These are phyloP conservation scores for Agrypnus murinus DNA, from an alignment of 2,888 invertebrate species.

Conservation along the genomic window DNA sequence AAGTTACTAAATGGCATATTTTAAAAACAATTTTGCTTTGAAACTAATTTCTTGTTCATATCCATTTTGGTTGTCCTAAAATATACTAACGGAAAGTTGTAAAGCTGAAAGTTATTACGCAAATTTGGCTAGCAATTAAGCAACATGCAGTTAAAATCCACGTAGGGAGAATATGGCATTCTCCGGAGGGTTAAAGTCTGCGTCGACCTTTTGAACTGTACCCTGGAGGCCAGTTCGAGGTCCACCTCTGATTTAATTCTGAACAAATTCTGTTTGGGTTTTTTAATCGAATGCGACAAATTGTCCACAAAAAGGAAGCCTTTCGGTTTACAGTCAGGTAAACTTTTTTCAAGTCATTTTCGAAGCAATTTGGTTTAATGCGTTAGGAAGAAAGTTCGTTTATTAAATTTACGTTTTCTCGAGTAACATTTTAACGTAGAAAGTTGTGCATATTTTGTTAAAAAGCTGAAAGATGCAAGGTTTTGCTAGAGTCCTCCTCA, in stretches of 20 bases:
- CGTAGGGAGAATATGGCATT: not conserved
- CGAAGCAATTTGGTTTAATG: constrained; percentile 1
- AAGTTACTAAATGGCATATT: too few relatives aligned
- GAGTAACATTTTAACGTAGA: constrained; percentile 4
- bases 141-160: constrained; percentile 10
- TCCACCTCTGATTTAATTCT: constrained; percentile 19
- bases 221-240: constrained; percentile 5
- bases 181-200: constrained; percentile 14
- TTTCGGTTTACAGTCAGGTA: not conserved
- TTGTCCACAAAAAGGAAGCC: constrained; percentile 3
- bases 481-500: not conserved
- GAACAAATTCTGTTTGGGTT: not conserved
- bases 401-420: not conserved
- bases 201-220: constrained; percentile 22
- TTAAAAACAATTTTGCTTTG: too few relatives aligned
- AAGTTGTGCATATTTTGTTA: constrained; percentile 1
- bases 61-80: too few relatives aligned
- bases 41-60: too few relatives aligned
- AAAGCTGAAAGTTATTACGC: constrained; percentile 11
- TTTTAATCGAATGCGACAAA: constrained; percentile 12
- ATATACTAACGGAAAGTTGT: not conserved
- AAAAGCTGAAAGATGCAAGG: constrained; percentile 4
- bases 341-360: not conserved
- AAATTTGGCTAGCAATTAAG: constrained; percentile 19
- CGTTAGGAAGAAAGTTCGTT: not conserved